Base-by-base conservation (phyloP, 1,140 invertebrate species). In the Aphelinus atriplicis region DNA sequence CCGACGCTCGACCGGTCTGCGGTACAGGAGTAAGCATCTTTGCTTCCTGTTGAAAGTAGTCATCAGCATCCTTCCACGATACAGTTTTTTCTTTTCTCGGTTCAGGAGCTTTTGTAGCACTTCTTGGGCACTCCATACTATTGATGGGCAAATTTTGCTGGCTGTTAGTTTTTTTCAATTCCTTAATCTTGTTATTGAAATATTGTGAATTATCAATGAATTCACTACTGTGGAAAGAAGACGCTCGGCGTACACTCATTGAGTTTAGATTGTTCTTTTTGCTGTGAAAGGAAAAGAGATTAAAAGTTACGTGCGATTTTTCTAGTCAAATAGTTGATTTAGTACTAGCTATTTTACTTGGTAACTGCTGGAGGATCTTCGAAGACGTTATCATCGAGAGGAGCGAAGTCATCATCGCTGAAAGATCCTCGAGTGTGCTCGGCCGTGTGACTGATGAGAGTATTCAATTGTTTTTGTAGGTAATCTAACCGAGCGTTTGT, bases 1-100 rank as follows among this genome's bases (percentile, higher is more conserved):
- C 87, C 0, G 92, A 93, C 1, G 90, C 89, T 62, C 92, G 86
- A 2, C 91, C 90, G 9, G 87, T 90, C 53, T 87, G 84, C 26
- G 81, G 78, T 56, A 83, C 75, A 9, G 84, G 78, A 1, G 82
- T 81, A 2, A 70, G 67, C 2, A 50, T 78, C 61, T 76, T 78
- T 0, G 74, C 75, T 50, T 83, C 80, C 3, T 80, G 80, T 62
- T 83, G 73, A 55, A 88, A 86, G 79, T 86, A 88, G 62, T 84
- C 73, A 46, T 81, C 80, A 7, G 85, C 89, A 77, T 86, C 85
- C 53, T 85, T 84, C 89, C 89, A 90, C 7, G 82, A 78, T 45
- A 81, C 78, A 0, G 77, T 66, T 42, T 77, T 81, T 43, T 81
- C 76, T 2, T 78, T 81, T 47, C 66, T 10, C 58, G 26, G 45